Evolutionary conservation across 2,888 invertebrate species (phyloP).

Genomic region (Morinoia aosen): DNA sequence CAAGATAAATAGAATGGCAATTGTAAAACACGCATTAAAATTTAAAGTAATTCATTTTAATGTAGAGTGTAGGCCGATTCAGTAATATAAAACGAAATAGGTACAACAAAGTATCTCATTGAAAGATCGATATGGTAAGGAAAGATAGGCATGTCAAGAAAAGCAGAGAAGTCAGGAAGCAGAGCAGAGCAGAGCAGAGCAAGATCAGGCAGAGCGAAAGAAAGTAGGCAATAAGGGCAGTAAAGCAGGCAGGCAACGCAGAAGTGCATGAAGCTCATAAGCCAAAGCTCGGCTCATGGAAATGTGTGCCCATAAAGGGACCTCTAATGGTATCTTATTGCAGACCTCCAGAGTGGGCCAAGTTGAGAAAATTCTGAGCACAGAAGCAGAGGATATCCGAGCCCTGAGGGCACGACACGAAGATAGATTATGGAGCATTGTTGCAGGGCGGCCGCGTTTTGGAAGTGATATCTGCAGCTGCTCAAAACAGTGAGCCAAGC

Average conservation of each 20-base stretch:
- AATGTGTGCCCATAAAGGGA: constrained; percentile 11
- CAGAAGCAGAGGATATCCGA: constrained; percentile 12
- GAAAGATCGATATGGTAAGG: not conserved
- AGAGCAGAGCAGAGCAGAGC: not conserved
- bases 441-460: not conserved
- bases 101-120: not conserved
- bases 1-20: not conserved
- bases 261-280: constrained; percentile 6
- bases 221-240: not conserved
- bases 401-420: constrained; percentile 10
- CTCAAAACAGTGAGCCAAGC: not conserved
- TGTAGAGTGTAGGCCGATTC: not conserved
- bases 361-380: constrained; percentile 19
- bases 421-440: not conserved
- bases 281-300: constrained; percentile 26
- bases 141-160: not conserved
- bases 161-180: not conserved
- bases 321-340: constrained; percentile 52
- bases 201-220: not conserved
- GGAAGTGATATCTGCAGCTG: not conserved
- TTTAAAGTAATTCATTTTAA: no score
- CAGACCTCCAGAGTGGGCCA: constrained; percentile 27
- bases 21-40: not conserved
- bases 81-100: not conserved
- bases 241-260: not conserved